Conservation (phyloP, 2,113 vertebrate species). For the Varanus salvator region DNA sequence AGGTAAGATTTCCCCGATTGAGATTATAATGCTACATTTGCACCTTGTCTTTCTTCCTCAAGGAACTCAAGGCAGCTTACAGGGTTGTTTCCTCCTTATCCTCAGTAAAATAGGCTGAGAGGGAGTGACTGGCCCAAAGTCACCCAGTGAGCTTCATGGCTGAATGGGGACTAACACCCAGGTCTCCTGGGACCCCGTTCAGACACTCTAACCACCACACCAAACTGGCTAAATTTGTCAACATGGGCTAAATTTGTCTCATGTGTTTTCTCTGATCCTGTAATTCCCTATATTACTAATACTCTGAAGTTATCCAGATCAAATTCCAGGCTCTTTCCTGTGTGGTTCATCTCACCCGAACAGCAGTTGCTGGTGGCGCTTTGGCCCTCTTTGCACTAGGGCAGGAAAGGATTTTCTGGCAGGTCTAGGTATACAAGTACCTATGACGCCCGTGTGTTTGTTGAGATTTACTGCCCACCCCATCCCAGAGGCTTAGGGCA, state of each 20-base stretch:
- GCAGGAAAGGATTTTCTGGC: neutral
- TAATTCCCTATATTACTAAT: neutral
- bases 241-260: neutral
- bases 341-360: neutral
- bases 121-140: no score
- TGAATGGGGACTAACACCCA: no score
- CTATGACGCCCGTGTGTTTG: neutral
- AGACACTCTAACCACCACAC: no score
- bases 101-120: no score
- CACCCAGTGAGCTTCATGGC: no score
- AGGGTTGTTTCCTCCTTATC: no score
- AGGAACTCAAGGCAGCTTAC: no score
- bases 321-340: neutral
- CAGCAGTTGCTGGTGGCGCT: no score
- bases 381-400: neutral
- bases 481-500: neutral
- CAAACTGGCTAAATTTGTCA: no score
- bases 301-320: neutral
- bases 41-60: no score
- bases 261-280: constrained; percentile 5
- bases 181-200: no score
- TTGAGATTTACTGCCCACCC: neutral
- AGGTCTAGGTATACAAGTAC: neutral
- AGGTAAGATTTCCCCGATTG: neutral
- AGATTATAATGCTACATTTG: no score